phyloP scores from a whole-genome alignment of 2,888 invertebrate species.

The Carterocephalus palaemon region DNA sequence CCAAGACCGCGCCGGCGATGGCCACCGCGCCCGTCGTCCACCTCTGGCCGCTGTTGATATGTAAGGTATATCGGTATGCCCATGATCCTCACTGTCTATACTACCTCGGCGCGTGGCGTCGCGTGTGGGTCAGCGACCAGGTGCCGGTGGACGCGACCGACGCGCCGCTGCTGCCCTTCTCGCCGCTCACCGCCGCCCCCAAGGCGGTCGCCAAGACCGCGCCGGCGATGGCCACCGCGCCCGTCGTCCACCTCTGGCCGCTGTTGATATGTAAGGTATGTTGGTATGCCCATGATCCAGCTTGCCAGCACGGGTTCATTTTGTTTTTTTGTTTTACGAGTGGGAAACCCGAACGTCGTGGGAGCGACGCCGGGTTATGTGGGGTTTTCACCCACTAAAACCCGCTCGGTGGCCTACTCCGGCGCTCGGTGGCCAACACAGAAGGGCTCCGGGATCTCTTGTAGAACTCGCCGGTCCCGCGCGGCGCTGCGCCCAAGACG shows the following conservation, averaged over 20 bases:
- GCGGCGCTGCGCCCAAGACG: too few relatives aligned
- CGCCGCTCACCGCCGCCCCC: conserved; percentile 44
- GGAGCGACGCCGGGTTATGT: too few relatives aligned
- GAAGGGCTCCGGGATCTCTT: too few relatives aligned
- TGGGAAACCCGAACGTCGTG: too few relatives aligned
- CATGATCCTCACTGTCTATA: too few relatives aligned
- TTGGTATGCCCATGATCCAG: too few relatives aligned
- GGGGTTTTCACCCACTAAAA: too few relatives aligned
- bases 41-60: conserved; percentile 65
- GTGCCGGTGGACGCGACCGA: conserved; percentile 63
- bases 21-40: conserved; percentile 45
- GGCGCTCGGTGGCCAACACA: too few relatives aligned
- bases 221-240: conserved; percentile 37
- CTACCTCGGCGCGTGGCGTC: conserved; percentile 66
- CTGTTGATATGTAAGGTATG: conserved; percentile 66
- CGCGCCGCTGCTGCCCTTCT: conserved; percentile 63
- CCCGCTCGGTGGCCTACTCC: too few relatives aligned
- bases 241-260: conserved; percentile 61
- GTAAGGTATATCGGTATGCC: conserved; percentile 64
- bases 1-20: conserved; percentile 35
- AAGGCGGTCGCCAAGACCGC: conserved; percentile 42
- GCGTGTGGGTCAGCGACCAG: conserved; percentile 68
- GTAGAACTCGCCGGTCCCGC: too few relatives aligned
- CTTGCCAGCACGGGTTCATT: too few relatives aligned
- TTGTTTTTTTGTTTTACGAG: too few relatives aligned